Base-by-base conservation (phyloP, 1,140 invertebrate genomes). In the Phenacoccus solenopsis region DNA sequence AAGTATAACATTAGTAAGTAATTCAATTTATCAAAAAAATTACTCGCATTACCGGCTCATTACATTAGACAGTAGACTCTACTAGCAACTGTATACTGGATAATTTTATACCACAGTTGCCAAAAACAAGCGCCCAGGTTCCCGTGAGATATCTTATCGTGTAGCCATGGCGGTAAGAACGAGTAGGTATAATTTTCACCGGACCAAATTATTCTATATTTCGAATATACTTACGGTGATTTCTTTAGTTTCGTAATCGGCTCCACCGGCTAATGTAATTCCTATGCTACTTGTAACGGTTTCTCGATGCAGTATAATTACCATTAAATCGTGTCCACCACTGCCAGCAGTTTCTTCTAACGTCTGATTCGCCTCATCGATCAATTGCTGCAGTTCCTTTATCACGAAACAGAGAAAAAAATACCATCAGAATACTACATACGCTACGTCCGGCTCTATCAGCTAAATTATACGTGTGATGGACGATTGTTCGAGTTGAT, bases 171-270 rank as follows among this genome's bases (percentile, higher is more conserved):
- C 30, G 30, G 30, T 32, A 32, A 32, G 30, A 7, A 7, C 5
- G 5, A 32, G 5, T 32, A 32, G 30, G 30, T n/a, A n/a, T n/a
- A n/a, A n/a, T n/a, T n/a, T n/a, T n/a, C n/a, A n/a, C n/a, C n/a
- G n/a, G n/a, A n/a, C n/a, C 13, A 49, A 49, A 49, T 49, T 49
- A 16, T 49, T 49, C 16, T 49, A 16, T 9, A 49, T 49, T 49
- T 49, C 2, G 24, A 20, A 27, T 32, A 30, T 32, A 76, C 84
- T 81, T 79, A 92, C 90, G 71, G 90, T 94, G 67, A 94, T 93
- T 80, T 94, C 90, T 79, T 94, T 94, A 72, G 87, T 86, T 81
- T 94, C 91, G 78, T 91, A 93, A 76, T 94, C 92, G 4, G 87
- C 85, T 4, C 93, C 92, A 57, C 91, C 92, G 56, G 91, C 91